A percentile compares a stretch with the other conserved stretches of the same genome.
phyloP scores from a whole-genome alignment of 2,113 vertebrate species.

The Heterotilapia buettikoferi region DNA sequence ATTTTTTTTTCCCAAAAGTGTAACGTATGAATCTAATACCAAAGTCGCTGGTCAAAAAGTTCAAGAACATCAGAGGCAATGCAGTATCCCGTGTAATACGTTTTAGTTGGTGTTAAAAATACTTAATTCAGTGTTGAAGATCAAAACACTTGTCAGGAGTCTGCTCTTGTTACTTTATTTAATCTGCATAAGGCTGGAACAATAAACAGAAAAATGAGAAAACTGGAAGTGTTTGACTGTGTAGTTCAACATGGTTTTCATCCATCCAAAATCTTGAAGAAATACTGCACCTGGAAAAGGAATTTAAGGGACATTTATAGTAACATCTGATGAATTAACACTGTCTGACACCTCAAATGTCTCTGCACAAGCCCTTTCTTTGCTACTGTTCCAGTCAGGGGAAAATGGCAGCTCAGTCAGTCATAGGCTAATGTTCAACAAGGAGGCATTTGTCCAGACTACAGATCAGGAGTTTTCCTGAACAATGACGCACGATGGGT shows the following conservation, averaged over 20 bases:
- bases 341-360: not conserved
- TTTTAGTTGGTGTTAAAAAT: constrained; percentile 80
- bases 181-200: constrained; percentile 91
- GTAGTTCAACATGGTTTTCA: constrained; percentile 11
- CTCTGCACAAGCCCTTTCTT: not conserved
- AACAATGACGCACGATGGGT: constrained; percentile 65
- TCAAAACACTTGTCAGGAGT: constrained; percentile 86
- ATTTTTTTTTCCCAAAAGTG: constrained; percentile 69
- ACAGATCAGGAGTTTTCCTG: constrained; percentile 67
- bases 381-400: constrained; percentile 33
- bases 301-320: not conserved
- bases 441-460: constrained; percentile 62
- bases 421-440: constrained; percentile 77
- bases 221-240: constrained; percentile 38
- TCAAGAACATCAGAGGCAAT: constrained; percentile 87
- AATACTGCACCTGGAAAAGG: constrained; percentile 86
- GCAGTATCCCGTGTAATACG: constrained; percentile 93
- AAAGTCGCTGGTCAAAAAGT: constrained; percentile 94
- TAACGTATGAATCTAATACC: constrained; percentile 97
- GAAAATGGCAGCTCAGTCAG: constrained; percentile 58
- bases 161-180: constrained; percentile 93
- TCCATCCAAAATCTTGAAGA: constrained; percentile 90
- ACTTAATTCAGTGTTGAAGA: constrained; percentile 89
- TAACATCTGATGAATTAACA: not conserved
- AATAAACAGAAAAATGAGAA: constrained; percentile 74